phyloP scores from a whole-genome alignment of 2,888 invertebrate genomes.

The Unio delphinus region DNA sequence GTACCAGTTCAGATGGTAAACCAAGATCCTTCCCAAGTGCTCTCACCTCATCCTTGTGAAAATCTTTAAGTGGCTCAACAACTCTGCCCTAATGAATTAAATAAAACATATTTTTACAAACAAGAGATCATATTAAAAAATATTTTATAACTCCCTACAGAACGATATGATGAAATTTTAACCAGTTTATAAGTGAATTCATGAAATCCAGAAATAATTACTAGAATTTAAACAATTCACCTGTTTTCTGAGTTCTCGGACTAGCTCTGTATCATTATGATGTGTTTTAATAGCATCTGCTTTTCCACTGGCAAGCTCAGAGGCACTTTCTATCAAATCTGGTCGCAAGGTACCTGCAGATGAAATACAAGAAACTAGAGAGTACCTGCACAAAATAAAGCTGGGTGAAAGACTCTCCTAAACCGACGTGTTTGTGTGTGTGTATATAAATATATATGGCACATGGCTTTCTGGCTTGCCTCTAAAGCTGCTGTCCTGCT shows the following conservation, averaged over 20 bases:
- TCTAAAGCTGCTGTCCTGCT: too few species aligned
- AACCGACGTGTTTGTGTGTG: too few species aligned
- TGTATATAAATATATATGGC: too few species aligned
- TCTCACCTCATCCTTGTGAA: slow-evolving; percentile 98
- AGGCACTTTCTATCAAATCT: slow-evolving; percentile 98
- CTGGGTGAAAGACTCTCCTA: too few species aligned
- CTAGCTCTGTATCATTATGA: slow-evolving; percentile 98
- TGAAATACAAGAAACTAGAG: not conserved
- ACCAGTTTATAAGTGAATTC: too few species aligned
- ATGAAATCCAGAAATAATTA: not conserved
- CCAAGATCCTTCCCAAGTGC: slow-evolving; percentile 91
- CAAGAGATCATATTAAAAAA: too few species aligned
- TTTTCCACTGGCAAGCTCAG: slow-evolving; percentile 83
- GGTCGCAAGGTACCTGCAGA: slow-evolving; percentile 87
- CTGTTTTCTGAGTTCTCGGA: slow-evolving; percentile 80
- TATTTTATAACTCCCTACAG: too few species aligned
- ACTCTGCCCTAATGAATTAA: slow-evolving; percentile 81
- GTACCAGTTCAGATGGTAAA: slow-evolving; percentile 87
- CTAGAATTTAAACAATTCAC: slow-evolving; percentile 39
- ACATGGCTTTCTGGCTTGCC: too few species aligned
- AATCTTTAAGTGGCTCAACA: slow-evolving; percentile 97
- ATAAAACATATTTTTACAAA: slow-evolving; percentile 1
- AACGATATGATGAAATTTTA: too few species aligned
- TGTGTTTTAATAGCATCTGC: slow-evolving; percentile 99
- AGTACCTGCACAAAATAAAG: too few species aligned